These are phyloP conservation scores for Neodontobutis hainanensis DNA, from an alignment of 2,113 vertebrate species.

Conservation along the genomic window DNA sequence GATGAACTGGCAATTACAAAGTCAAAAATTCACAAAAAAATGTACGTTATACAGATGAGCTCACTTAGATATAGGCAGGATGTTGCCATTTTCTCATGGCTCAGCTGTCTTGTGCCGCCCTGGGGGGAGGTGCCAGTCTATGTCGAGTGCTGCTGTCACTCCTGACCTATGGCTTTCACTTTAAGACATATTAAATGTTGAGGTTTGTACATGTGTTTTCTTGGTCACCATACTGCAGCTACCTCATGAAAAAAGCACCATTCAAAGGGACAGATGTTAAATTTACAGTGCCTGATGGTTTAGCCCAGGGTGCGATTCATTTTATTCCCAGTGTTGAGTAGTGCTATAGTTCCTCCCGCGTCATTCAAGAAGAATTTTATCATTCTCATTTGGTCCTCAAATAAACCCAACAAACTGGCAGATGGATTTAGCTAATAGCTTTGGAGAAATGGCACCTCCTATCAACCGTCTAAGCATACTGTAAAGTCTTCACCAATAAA, in stretches of 20 bases:
- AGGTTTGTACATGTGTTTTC: conserved; percentile 34
- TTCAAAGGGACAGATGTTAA: conserved; percentile 34
- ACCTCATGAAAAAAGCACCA: conserved; percentile 49
- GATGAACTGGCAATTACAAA: conserved; percentile 67
- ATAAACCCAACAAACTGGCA: conserved; percentile 23
- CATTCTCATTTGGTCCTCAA: conserved; percentile 51
- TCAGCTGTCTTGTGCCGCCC: conserved; percentile 26
- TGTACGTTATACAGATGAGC: conserved; percentile 32
- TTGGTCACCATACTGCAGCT: conserved; percentile 37
- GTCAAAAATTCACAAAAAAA: conserved; percentile 36
- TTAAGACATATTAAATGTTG: conserved; percentile 45
- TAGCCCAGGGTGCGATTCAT: conserved; percentile 2
- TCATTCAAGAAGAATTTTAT: neutral
- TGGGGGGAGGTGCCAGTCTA: conserved; percentile 40
- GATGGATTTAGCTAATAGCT: conserved; percentile 17
- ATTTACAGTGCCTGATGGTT: conserved; percentile 21
- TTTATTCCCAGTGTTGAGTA: conserved; percentile 24
- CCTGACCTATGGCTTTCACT: conserved; percentile 62
- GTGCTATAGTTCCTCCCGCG: conserved; percentile 7
- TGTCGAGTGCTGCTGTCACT: conserved; percentile 17
- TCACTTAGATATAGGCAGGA: conserved; percentile 16
- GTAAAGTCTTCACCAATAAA: conserved; percentile 19
- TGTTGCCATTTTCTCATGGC: conserved; percentile 22
- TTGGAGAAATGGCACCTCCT: conserved; percentile 36
- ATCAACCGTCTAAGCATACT: conserved; percentile 45